Base-by-base conservation (phyloP, 1,140 invertebrate species). In the Conus ventricosus region DNA sequence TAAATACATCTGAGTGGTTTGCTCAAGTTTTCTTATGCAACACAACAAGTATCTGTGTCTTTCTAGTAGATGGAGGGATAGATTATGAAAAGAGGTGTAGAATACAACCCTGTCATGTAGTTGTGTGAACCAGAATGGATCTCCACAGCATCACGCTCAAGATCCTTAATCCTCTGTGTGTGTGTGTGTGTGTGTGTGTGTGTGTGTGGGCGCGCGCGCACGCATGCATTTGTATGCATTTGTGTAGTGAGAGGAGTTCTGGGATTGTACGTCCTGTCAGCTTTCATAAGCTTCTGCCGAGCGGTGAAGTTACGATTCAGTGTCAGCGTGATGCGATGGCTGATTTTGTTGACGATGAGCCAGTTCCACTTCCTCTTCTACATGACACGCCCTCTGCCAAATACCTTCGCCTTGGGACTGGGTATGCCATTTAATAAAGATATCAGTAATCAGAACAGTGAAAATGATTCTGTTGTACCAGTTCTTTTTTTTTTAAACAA, bases 301-400 rank as follows among this genome's bases (percentile, higher is more conserved):
- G 92, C 93, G 25, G 91, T 96, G 20, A 85, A 92, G 96, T 96
- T 91, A 95, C 97, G 90, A 81, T 99, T 98, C 96, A 98, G 98
- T 27, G 93, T 94, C 60, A 96, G 96, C 88, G 97, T 98, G 94
- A 96, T 97, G 25, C 96, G 96, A 90, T 99, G 98, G 98, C 97
- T 98, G 91, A 96, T 98, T 63, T 93, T 97, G 7, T 96, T 99
- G 78, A 98, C 97, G 54, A 96, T 97, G 51, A 97, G 98, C 17
- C 99, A 99, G 94, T 99, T 99, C 95, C 99, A 99, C 96, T 99
- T 99, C 93, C 97, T 99, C 96, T 60, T 98, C 94, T 99, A 99
- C 95, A 96, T 98, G 92, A 98, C 97, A 89, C 96, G 99, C 86
- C 97, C 99, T 39, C 96, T 99, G 90, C 99, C 99, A 90, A 99